phyloP scores from a whole-genome alignment of 2,113 vertebrate genomes.

The Neolamprologus devosi region DNA sequence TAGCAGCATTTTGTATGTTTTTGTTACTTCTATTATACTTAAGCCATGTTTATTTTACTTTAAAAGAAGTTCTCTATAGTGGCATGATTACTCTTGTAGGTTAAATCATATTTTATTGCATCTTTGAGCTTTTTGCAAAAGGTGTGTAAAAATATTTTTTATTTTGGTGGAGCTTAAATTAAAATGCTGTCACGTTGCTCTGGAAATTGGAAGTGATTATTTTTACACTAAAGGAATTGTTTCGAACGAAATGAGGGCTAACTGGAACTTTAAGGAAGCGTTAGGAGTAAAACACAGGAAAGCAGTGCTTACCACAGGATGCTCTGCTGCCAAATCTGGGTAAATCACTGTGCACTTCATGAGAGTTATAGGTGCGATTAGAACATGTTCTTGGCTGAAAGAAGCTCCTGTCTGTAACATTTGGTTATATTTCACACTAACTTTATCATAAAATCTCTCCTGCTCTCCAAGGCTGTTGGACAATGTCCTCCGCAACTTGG shows the following conservation, averaged over 20 bases:
- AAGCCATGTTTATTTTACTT: fast-evolving
- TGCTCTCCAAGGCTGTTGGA: background rate
- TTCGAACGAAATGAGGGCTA: background rate
- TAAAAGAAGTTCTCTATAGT: no score
- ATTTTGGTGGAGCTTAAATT: background rate
- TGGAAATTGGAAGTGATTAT: background rate
- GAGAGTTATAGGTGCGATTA: background rate
- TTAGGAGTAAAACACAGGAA: background rate
- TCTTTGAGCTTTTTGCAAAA: background rate
- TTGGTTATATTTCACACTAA: background rate
- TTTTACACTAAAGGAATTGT: background rate
- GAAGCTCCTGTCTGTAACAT: background rate
- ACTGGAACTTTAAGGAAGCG: background rate
- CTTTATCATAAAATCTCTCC: background rate
- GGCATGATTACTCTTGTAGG: background rate
- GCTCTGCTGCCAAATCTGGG: background rate
- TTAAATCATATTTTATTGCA: background rate
- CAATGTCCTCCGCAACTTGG: background rate
- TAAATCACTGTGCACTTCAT: background rate
- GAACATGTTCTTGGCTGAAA: background rate
- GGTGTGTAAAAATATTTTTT: background rate
- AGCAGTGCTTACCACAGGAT: background rate
- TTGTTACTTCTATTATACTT: background rate
- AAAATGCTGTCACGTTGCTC: background rate
- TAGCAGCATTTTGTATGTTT: background rate